Base-by-base conservation (phyloP, 1,140 invertebrate genomes). In the Archegozetes longisetosus region DNA sequence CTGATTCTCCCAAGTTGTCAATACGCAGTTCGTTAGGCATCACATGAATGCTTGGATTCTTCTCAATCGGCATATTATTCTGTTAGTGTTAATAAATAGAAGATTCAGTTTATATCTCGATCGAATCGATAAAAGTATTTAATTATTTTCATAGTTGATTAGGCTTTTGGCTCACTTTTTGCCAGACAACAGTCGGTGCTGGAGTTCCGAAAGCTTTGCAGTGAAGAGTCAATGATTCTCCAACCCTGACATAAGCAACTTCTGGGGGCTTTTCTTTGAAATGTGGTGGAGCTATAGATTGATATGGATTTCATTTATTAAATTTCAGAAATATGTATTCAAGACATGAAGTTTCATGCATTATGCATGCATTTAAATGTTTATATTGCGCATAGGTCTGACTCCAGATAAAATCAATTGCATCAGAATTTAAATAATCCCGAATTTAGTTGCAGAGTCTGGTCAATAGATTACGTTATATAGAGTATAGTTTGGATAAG, bases 171-270 rank as follows among this genome's bases (percentile, higher is more conserved):
- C 66, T 63, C 58, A 68, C 67, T 53, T 68, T 69, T 46, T 62
- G 64, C 68, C 68, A 69, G 20, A 64, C 56, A 26, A 69, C 50
- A 3, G 61, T 57, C 29, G 68, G 66, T 1, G 62, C 46, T 14
- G 68, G 68, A 14, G 68, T 92, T 62, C 90, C 90, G 73, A 88
- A 86, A 22, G 89, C 90, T 75, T 91, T 85, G 76, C 91, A 95
- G 75, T 88, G 91, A 65, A 96, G 81, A 70, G 90, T 89, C 70
- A 95, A 88, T 61, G 85, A 86, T 76, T 93, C 89, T 63, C 90
- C 89, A 74, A 92, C 80, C 76, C 92, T 89, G 68, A 95, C 90
- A 78, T 93, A 94, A 70, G 90, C 88, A 71, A 93, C 82, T 71
- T 93, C 86, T 73, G 90, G 86, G 63, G 88, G 86, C 69, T 83